These are phyloP conservation scores for Paedocypris micromegethes DNA, from an alignment of 2,797 vertebrate species.

Conservation along the genomic window DNA sequence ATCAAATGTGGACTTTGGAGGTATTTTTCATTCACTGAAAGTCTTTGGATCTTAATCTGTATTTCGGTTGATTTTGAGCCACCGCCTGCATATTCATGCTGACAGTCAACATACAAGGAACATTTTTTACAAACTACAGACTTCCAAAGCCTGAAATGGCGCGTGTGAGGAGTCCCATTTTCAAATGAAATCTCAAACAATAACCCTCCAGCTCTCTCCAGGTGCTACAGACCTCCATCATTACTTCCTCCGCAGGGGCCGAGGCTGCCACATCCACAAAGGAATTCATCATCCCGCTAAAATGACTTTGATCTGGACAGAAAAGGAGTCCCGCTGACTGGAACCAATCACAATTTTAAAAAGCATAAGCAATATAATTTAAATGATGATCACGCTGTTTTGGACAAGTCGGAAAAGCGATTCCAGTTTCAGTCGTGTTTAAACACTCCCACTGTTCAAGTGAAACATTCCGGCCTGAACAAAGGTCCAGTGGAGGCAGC, in stretches of 20 bases:
- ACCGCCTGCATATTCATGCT: too few species aligned
- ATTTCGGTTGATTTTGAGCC: too few species aligned
- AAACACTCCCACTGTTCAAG: too few species aligned
- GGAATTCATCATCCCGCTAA: slow-evolving; percentile 27
- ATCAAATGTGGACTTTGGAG: too few species aligned
- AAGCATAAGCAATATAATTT: slow-evolving; percentile 23
- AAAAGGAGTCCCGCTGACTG: slow-evolving; percentile 33
- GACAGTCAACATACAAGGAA: too few species aligned
- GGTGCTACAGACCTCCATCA: slow-evolving; percentile 1
- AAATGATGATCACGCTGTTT: slow-evolving; percentile 30
- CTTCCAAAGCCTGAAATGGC: too few species aligned
- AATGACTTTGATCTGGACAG: slow-evolving; percentile 26
- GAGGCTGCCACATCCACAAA: slow-evolving; percentile 16
- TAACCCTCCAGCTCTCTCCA: neutral
- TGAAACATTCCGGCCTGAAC: too few species aligned
- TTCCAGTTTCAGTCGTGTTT: neutral
- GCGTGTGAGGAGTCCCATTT: too few species aligned
- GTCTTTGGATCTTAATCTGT: too few species aligned
- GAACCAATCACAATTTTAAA: slow-evolving; percentile 37
- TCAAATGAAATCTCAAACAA: too few species aligned
- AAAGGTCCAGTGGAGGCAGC: neutral
- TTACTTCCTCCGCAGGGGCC: slow-evolving; percentile 7
- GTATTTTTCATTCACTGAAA: too few species aligned
- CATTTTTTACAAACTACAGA: too few species aligned
- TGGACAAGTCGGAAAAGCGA: neutral